A percentile compares a stretch with the other conserved stretches of the same genome.
Evolutionary conservation across 92 coral and sea anemone species (phyloP).

Genomic region (Palythoa caribaeorum): DNA sequence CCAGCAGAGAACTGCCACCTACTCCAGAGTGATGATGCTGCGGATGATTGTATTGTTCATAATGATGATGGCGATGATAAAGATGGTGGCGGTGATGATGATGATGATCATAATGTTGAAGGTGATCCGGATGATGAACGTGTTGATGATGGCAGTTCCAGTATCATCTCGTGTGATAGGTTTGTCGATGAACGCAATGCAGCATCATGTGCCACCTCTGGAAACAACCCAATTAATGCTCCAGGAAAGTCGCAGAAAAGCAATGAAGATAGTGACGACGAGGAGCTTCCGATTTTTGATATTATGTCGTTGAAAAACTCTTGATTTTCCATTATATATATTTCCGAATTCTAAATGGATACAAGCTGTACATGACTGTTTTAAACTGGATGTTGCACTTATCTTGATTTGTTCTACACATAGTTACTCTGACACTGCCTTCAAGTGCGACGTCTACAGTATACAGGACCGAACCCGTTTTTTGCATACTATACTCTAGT

Average conservation of each 20-base stretch:
- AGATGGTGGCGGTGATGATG: not conserved
- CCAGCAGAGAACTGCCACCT: not conserved
- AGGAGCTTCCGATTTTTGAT: constrained; percentile 32
- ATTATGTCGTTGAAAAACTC: constrained; percentile 21
- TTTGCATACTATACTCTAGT: too few species aligned
- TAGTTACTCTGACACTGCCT: too few species aligned
- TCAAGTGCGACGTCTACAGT: too few species aligned
- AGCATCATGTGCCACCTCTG: not conserved
- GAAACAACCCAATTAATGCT: not conserved
- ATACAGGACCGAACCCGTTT: too few species aligned
- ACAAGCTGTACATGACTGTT: too few species aligned
- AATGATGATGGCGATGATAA: not conserved
- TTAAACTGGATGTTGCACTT: too few species aligned
- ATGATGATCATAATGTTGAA: not conserved
- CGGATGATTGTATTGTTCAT: not conserved
- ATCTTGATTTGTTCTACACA: too few species aligned
- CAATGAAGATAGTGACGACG: not conserved
- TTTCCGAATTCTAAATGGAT: too few species aligned
- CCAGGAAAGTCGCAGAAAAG: not conserved
- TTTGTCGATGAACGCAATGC: not conserved
- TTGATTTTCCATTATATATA: not conserved
- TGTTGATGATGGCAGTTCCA: not conserved
- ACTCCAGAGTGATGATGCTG: not conserved
- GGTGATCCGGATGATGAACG: not conserved
- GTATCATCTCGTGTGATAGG: not conserved